A percentile compares a stretch with the other conserved stretches of the same genome.
These are phyloP conservation scores for Dynastes hyllus DNA, from an alignment of 2,888 invertebrate species.

Conservation along the genomic window DNA sequence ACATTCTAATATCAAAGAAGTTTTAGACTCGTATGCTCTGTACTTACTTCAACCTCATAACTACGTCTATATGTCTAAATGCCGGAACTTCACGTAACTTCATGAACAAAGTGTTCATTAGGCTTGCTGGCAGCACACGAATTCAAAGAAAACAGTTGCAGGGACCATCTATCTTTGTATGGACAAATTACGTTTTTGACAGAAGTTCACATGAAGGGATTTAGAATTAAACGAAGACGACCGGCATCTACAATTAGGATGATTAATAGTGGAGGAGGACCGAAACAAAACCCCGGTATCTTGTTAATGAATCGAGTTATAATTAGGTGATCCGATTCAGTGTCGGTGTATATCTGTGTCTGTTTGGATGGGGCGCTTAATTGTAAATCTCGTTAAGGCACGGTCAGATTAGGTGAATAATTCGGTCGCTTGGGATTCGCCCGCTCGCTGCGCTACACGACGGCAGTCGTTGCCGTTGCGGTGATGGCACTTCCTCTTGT, in stretches of 20 bases:
- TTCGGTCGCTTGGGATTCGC: conserved; percentile 44
- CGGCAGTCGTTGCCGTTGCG: background rate
- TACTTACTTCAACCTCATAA: too few species aligned
- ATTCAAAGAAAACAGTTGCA: too few species aligned
- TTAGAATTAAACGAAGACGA: conserved; percentile 10
- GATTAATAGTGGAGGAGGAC: conserved; percentile 37
- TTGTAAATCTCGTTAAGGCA: conserved; percentile 50
- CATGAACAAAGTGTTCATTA: too few species aligned
- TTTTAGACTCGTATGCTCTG: too few species aligned
- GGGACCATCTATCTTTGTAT: too few species aligned
- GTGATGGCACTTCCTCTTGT: conserved; percentile 18
- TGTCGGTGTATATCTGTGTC: conserved; percentile 43
- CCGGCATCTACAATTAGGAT: conserved; percentile 38
- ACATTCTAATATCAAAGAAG: too few species aligned
- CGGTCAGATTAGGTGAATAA: conserved; percentile 49
- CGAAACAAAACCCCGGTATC: conserved; percentile 48
- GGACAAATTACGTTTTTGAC: conserved; percentile 13
- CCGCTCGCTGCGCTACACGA: conserved; percentile 19
- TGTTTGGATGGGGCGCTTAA: conserved; percentile 45
- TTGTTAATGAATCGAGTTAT: conserved; percentile 49
- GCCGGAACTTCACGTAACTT: too few species aligned
- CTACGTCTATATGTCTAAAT: too few species aligned
- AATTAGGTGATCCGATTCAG: conserved; percentile 48
- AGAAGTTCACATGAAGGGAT: background rate
- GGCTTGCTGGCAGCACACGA: too few species aligned